A percentile compares a stretch with the other conserved stretches of the same genome.
These are phyloP conservation scores for Cheirogaleus medius DNA, from an alignment of 2,113 vertebrate species.

Conservation along the genomic window DNA sequence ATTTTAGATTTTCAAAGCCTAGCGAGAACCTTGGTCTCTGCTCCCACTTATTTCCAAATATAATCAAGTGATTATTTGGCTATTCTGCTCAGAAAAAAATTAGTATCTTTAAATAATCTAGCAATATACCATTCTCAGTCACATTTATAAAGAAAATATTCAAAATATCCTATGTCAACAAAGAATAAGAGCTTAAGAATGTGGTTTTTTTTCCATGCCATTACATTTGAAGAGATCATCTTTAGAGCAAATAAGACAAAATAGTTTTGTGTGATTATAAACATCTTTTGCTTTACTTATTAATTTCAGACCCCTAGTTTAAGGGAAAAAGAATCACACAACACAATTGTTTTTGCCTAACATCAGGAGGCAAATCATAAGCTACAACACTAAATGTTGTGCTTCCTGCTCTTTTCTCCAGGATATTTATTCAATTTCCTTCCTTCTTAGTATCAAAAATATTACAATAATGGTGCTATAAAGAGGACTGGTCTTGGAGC, in stretches of 20 bases:
- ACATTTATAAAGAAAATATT: constrained; percentile 1
- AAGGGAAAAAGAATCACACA: not conserved
- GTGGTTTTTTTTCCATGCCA: not conserved
- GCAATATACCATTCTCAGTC: not conserved
- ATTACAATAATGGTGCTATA: not conserved
- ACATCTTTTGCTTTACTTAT: not conserved
- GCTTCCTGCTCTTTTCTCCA: constrained; percentile 4
- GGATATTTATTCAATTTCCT: constrained; percentile 19
- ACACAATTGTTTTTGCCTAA: not conserved
- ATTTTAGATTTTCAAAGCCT: not conserved
- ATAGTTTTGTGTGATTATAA: not conserved
- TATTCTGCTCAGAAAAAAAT: not conserved
- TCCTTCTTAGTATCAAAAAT: constrained; percentile 16
- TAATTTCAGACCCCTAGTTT: not conserved
- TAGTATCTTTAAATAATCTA: not conserved
- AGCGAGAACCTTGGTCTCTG: not conserved
- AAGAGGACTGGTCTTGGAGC: not conserved
- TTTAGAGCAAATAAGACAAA: not conserved
- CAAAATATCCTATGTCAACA: not conserved
- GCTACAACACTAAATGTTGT: not conserved
- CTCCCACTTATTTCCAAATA: not conserved
- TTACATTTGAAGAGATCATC: constrained; percentile 13
- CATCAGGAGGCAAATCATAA: not conserved
- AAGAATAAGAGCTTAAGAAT: constrained; percentile 14
- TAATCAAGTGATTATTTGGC: not conserved